Base-by-base conservation (phyloP, 64 coral and sea anemone genomes). In the Pocillopora verrucosa region DNA sequence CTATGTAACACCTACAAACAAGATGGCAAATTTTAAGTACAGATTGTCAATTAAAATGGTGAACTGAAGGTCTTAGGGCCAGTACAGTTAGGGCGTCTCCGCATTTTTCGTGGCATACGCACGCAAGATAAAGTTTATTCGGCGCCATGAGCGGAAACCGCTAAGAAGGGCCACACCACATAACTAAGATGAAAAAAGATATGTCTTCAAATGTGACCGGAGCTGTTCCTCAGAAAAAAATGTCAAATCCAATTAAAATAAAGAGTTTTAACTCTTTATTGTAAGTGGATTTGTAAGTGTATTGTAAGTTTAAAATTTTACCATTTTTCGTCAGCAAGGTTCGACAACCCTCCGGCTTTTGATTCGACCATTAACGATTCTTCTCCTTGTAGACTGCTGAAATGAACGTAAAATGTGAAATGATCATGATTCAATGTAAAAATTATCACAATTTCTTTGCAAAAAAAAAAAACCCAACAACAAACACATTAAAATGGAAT, bases 351-450 rank as follows among this genome's bases (percentile, higher is more conserved):
- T n/a, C 86, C 69, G 20, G 94, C 94, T 79, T 96, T 96, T 1
- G 94, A 92, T 74, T 96, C 90, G 89, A 89, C 90, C 51, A 92
- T 86, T 34, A 92, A 59, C 59, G 59, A 62, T 73, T 96, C 94
- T n/a, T 89, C 94, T 58, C 60, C 90, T 22, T 88, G 41, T 34
- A 80, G 58, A 60, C 56, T 63, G 30, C 92, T 89, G 58, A 11
- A 58, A 56, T 5, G 85, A 30, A 81, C 3, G 68, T 16, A 59
- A 80, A 74, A 86, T 17, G 63, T 26, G 69, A 86, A 78, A 0
- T 10, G 16, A 78, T 78, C 22, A 36, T 9, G 16, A 9, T 25
- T 56, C 16, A 59, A 1, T 78, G 11, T 38, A 36, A 78, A 2
- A 17, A 59, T 70, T 11, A 7, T 10, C 11, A 70, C n/a, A 0